phyloP scores from a whole-genome alignment of 1,140 invertebrate species.

The Cotesia vestalis region DNA sequence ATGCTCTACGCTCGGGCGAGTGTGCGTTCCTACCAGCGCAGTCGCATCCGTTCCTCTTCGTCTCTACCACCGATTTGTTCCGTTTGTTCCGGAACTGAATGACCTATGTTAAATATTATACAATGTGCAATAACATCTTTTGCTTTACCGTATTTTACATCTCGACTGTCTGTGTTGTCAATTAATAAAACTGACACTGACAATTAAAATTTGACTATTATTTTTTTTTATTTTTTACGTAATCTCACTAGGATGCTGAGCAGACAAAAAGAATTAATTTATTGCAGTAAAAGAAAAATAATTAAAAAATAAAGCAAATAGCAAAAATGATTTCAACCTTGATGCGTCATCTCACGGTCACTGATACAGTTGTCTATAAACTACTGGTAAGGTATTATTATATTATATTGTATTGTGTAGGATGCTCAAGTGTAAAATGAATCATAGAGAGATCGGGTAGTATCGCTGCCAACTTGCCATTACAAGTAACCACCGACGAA shows the following conservation, averaged over 20 bases:
- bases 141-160: neutral
- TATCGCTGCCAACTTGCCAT: slow-evolving; percentile 31
- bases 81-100: slow-evolving; percentile 16
- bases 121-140: neutral
- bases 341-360: neutral
- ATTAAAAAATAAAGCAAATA: too few relatives aligned
- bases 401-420: slow-evolving; percentile 7
- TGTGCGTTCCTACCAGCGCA: slow-evolving; percentile 39
- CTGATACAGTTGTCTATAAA: neutral
- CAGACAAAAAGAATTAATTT: neutral
- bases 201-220: too few relatives aligned
- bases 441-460: slow-evolving; percentile 34
- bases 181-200: too few relatives aligned
- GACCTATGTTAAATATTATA: slow-evolving; percentile 16
- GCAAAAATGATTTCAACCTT: neutral
- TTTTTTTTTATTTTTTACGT: too few relatives aligned
- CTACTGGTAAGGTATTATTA: neutral
- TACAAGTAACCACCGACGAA: slow-evolving; percentile 1
- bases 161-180: too few relatives aligned
- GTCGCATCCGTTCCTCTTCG: slow-evolving; percentile 29
- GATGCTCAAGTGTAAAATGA: slow-evolving; percentile 32
- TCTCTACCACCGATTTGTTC: slow-evolving; percentile 8
- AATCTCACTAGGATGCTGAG: too few relatives aligned
- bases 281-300: neutral
- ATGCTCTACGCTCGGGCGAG: slow-evolving; percentile 48